Percentiles rank a stretch among this genome's conserved stretches.
These are phyloP conservation scores for Rhizomys pruinosus DNA, from an alignment of 2,113 vertebrate genomes.

Conservation along the genomic window DNA sequence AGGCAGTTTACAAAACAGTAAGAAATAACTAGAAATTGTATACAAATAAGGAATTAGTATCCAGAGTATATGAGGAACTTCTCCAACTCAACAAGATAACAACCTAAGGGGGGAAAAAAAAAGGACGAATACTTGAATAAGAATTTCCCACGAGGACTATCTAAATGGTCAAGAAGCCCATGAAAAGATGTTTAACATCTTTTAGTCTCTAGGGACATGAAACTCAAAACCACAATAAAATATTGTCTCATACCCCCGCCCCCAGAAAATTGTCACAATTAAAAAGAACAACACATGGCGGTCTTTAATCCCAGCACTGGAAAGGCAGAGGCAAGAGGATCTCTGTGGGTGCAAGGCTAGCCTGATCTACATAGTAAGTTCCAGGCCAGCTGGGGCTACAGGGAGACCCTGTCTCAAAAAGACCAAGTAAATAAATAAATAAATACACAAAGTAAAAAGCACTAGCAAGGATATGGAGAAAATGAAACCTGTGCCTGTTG, in stretches of 20 bases:
- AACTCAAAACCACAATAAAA: not conserved
- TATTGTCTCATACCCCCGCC: not conserved
- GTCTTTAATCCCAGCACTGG: too few relatives aligned
- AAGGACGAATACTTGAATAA: not conserved
- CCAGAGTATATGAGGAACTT: not conserved
- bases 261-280: not conserved
- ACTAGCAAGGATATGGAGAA: not conserved
- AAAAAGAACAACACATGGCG: too few relatives aligned
- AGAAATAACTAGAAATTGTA: not conserved
- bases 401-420: too few relatives aligned
- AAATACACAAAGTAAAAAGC: not conserved
- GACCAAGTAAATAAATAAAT: too few relatives aligned
- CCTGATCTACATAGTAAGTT: too few relatives aligned
- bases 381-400: too few relatives aligned
- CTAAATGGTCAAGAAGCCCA: not conserved
- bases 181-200: not conserved
- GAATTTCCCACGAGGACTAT: not conserved
- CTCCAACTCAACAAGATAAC: not conserved
- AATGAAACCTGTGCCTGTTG: not conserved
- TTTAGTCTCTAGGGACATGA: not conserved
- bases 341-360: too few relatives aligned
- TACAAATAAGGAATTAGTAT: not conserved
- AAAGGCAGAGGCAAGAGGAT: too few relatives aligned
- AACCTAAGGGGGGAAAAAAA: not conserved
- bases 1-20: not conserved